Percentiles rank a stretch among this genome's conserved stretches.
Evolutionary conservation across 2,797 vertebrate species (phyloP).

Genomic region (Enteromius unitaeniatus): DNA sequence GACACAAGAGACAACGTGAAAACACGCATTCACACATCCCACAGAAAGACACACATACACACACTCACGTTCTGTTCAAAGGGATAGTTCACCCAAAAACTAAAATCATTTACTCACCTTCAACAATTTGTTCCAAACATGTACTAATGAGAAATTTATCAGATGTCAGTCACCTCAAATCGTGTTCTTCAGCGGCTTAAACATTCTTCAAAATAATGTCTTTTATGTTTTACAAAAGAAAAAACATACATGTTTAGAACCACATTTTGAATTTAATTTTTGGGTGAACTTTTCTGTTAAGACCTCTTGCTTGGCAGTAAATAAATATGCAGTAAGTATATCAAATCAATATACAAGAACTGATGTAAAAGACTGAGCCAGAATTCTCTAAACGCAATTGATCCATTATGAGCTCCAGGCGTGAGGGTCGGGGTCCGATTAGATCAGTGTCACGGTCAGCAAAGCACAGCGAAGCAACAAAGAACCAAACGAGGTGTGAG

Average conservation of each 20-base stretch:
- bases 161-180: background rate
- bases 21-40: constrained; percentile 42
- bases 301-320: constrained; percentile 11
- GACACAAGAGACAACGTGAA: constrained; percentile 84
- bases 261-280: background rate
- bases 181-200: background rate
- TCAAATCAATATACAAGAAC: constrained; percentile 10
- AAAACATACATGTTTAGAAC: background rate
- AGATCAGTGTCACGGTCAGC: constrained; percentile 74
- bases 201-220: background rate
- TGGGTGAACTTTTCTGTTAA: background rate
- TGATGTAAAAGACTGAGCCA: constrained; percentile 9
- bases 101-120: constrained; percentile 9
- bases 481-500: constrained; percentile 50
- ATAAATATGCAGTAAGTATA: background rate
- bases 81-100: constrained; percentile 20
- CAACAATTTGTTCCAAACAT: background rate
- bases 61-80: constrained; percentile 37
- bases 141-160: background rate
- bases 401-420: constrained; percentile 47
- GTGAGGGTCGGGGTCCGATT: constrained; percentile 46
- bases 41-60: constrained; percentile 38
- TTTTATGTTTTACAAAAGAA: background rate
- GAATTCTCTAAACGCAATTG: background rate
- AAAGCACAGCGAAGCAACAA: constrained; percentile 71